These are phyloP conservation scores for Drosophila macrothrix DNA, from an alignment of 2,888 invertebrate species.

Conservation along the genomic window DNA sequence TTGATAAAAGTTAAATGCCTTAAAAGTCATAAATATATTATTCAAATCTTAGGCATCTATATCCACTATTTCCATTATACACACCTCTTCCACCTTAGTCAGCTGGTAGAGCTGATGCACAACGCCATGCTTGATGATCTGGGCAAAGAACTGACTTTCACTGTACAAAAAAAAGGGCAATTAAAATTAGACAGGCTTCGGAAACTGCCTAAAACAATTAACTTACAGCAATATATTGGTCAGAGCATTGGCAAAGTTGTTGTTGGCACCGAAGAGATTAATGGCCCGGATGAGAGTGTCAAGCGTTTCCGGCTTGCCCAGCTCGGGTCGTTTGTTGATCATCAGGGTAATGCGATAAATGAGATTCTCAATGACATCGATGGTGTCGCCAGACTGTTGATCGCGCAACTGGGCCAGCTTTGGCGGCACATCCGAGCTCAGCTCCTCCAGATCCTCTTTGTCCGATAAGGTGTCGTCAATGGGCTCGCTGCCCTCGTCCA, in stretches of 20 bases:
- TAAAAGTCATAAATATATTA: not conserved
- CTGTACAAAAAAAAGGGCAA: conserved; percentile 45
- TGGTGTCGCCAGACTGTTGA: conserved; percentile 67
- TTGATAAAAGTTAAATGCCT: not conserved
- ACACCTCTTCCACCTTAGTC: conserved; percentile 82
- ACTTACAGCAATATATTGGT: conserved; percentile 84
- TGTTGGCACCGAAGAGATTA: conserved; percentile 81
- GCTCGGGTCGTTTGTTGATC: conserved; percentile 81
- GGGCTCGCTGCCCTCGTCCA: conserved; percentile 79
- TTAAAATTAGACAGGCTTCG: rapidly evolving
- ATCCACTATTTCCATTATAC: not conserved
- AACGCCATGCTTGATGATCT: conserved; percentile 83
- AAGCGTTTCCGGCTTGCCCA: conserved; percentile 83
- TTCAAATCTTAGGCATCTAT: not conserved
- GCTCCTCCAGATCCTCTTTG: conserved; percentile 83
- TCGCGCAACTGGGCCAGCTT: conserved; percentile 69
- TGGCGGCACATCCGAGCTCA: conserved; percentile 75
- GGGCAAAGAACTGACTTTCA: conserved; percentile 84
- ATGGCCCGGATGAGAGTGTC: conserved; percentile 83
- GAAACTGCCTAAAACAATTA: no score
- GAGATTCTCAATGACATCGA: conserved; percentile 83
- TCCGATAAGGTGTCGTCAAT: conserved; percentile 83
- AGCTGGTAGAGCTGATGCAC: conserved; percentile 82
- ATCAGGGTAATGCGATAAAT: conserved; percentile 82
- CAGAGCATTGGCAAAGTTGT: conserved; percentile 82